These are phyloP conservation scores for Catagonus wagneri DNA, from an alignment of 2,113 vertebrate genomes.

Conservation along the genomic window DNA sequence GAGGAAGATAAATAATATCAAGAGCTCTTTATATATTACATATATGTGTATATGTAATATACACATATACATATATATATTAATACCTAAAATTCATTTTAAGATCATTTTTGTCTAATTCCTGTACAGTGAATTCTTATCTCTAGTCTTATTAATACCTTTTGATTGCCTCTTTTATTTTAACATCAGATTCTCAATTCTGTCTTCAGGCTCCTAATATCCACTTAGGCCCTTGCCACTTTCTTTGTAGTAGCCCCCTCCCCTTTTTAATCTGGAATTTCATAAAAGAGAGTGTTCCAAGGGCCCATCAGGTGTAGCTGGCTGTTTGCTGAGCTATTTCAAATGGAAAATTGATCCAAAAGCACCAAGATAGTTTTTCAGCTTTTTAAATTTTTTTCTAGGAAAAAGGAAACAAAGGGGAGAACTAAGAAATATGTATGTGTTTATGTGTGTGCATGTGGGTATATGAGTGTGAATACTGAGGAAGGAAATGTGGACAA, in stretches of 20 bases:
- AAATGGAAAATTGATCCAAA: constrained; percentile 64
- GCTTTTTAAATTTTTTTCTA: constrained; percentile 21
- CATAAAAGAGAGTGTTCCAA: constrained; percentile 53
- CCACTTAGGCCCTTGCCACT: background rate
- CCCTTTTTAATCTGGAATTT: constrained; percentile 8
- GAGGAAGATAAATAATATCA: constrained; percentile 76
- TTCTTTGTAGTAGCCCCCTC: constrained; percentile 30
- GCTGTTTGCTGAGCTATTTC: constrained; percentile 59
- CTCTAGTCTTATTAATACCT: constrained; percentile 66
- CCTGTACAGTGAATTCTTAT: constrained; percentile 46
- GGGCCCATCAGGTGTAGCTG: background rate
- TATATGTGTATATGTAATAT: background rate
- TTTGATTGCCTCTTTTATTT: constrained; percentile 53
- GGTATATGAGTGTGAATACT: background rate
- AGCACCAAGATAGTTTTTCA: constrained; percentile 60
- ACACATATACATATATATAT: too few relatives aligned
- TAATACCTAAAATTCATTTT: constrained; percentile 50
- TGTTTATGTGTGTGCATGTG: background rate
- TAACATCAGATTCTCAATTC: constrained; percentile 60
- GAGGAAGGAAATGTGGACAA: background rate
- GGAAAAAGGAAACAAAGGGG: constrained; percentile 13
- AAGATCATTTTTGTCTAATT: constrained; percentile 57
- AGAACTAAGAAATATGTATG: background rate
- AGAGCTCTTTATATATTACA: constrained; percentile 67
- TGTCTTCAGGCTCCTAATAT: constrained; percentile 49